Evolutionary conservation across 2,113 vertebrate genomes (phyloP).

Genomic region (Corythornis vintsioides): DNA sequence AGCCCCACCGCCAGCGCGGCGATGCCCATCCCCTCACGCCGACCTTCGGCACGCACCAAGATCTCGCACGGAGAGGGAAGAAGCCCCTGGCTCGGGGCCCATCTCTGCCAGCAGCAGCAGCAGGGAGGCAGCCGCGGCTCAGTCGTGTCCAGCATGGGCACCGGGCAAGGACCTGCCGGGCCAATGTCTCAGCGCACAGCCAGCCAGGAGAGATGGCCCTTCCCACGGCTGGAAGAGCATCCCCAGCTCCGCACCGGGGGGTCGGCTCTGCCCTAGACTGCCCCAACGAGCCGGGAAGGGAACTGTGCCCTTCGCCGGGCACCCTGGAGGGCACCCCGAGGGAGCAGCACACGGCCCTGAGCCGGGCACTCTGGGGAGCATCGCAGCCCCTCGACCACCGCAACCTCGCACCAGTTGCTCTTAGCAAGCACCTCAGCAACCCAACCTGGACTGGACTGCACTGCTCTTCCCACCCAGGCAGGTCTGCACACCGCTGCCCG

Average conservation of each 20-base stretch:
- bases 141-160: neutral
- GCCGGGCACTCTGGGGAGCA: neutral
- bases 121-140: neutral
- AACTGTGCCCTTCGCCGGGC: neutral
- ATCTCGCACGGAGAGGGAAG: neutral
- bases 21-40: neutral
- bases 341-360: neutral
- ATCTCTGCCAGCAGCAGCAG: neutral
- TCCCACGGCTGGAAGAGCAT: neutral
- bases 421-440: neutral
- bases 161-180: neutral
- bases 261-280: accelerated
- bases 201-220: neutral
- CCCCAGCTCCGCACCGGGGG: accelerated
- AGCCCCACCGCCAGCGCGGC: neutral
- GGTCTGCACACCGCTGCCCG: accelerated
- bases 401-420: neutral
- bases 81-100: neutral
- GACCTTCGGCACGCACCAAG: neutral
- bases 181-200: neutral
- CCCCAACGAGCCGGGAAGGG: neutral
- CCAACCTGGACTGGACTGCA: neutral
- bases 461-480: neutral
- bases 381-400: neutral
- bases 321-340: neutral